Base-by-base conservation (phyloP, 2,797 vertebrate species). In the Smutsia gigantea region DNA sequence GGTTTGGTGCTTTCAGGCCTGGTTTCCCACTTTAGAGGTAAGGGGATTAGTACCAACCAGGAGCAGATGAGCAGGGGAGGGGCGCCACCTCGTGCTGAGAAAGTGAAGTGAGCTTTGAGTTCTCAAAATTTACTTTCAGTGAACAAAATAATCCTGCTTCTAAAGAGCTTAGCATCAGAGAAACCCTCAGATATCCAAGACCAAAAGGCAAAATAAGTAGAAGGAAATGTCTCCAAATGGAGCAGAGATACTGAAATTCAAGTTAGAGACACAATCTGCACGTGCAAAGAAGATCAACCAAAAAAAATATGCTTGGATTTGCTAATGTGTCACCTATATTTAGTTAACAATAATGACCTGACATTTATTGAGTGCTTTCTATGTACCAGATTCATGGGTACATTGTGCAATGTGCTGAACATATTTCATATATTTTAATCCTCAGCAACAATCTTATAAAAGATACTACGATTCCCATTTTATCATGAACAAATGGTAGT, bases 1-100 rank as follows among this genome's bases (percentile, higher is more conserved):
- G n/a, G 1, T 59, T 63, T 74, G 29, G 27, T 19, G 63, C 29
- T 79, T 94, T 37, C 34, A 2, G 21, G 5, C 31, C 18, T 34
- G 66, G 19, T 75, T 59, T 85, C 59, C 23, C n/a, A 2, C 53
- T 12, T 57, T 6, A 49, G 72, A 74, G 37, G 9, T 57, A 6
- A 49, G 72, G 68, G 37, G 4, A 34, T 51, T 27, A 21, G 34
- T 11, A 5, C 10, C 5, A 21, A 34, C 69, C 18, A 15, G 0
- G 2, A 5, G 29, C 18, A 17, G 14, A 79, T 37, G 27, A 18
- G 18, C 37, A 18, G 83, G 59, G 53, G 57, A 85, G 23, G 49
- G 57, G 81, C 79, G 42, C 96, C 97, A 87, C 63, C 84, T 96
- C n/a, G 66, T 49, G 93, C 92, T 53, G 8, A 72, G 31, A 72